Conservation (phyloP, 2,888 invertebrate genomes). For the Nudaria mundana region DNA sequence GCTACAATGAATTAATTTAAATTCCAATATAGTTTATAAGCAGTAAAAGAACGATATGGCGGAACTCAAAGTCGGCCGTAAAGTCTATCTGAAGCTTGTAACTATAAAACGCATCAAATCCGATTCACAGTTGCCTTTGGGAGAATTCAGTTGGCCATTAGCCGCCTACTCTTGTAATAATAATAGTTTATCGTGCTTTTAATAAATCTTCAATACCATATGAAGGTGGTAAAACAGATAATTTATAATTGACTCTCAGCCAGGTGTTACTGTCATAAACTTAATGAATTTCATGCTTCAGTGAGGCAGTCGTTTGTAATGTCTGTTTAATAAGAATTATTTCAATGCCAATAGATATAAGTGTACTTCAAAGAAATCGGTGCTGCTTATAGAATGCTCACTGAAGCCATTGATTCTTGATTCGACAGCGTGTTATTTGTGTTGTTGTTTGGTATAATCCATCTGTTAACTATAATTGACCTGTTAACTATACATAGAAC, state of each 20-base stretch:
- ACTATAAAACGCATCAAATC: conserved; percentile 68
- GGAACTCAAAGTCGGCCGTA: conserved; percentile 51
- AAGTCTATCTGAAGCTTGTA: conserved; percentile 58
- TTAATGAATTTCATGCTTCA: conserved; percentile 46
- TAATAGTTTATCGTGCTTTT: conserved; percentile 62
- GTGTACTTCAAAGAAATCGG: conserved; percentile 21
- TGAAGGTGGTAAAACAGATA: conserved; percentile 54
- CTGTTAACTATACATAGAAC: no score
- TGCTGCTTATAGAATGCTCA: conserved; percentile 24
- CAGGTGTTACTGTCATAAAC: conserved; percentile 62
- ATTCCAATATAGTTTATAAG: conserved; percentile 42
- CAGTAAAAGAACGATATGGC: conserved; percentile 34
- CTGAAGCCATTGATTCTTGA: no score
- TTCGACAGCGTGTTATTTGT: no score
- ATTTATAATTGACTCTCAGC: conserved; percentile 66
- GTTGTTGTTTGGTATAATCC: no score
- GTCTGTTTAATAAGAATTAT: conserved; percentile 26
- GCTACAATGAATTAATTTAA: conserved; percentile 35
- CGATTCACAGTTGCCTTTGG: conserved; percentile 65
- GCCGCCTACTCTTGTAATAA: conserved; percentile 51
- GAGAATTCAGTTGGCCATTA: conserved; percentile 51
- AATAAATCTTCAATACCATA: conserved; percentile 53
- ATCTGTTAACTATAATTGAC: no score
- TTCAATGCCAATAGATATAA: conserved; percentile 14
- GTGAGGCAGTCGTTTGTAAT: conserved; percentile 28